Evolutionary conservation across 2,797 vertebrate species (phyloP).

Genomic region (Vireo griseus): DNA sequence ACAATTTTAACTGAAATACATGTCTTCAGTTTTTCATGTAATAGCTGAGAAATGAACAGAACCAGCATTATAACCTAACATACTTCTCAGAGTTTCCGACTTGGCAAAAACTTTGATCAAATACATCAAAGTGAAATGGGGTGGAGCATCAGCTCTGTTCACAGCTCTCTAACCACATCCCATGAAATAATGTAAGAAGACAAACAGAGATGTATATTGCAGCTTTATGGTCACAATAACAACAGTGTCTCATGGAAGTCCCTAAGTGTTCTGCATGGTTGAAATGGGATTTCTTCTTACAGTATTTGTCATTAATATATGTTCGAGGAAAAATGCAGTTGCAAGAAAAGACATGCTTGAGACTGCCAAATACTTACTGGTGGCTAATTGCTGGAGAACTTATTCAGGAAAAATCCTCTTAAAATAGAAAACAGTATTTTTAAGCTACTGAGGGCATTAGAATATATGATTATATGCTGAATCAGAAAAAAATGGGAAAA

Average conservation of each 20-base stretch:
- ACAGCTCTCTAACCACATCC: not conserved
- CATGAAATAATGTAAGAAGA: not conserved
- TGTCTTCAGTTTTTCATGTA: not conserved
- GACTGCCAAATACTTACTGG: slow-evolving; percentile 57
- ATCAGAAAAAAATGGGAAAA: not conserved
- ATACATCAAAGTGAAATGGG: not conserved
- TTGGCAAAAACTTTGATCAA: not conserved
- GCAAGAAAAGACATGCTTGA: slow-evolving; percentile 39
- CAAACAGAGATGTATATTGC: not conserved
- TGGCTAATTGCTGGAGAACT: slow-evolving; percentile 53
- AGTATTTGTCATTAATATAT: not conserved
- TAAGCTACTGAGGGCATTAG: slow-evolving; percentile 31
- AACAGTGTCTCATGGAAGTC: slow-evolving; percentile 7
- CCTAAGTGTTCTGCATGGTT: not conserved
- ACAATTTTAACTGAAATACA: not conserved
- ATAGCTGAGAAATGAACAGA: not conserved
- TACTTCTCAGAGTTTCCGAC: not conserved
- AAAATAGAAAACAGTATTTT: slow-evolving; percentile 49
- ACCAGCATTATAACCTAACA: not conserved
- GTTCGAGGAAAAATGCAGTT: slow-evolving; percentile 27
- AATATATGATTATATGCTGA: slow-evolving; percentile 9
- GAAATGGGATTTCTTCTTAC: slow-evolving; percentile 34
- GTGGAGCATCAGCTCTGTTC: not conserved
- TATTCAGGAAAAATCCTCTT: slow-evolving; percentile 51
- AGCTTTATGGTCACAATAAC: slow-evolving; percentile 30